phyloP scores from a whole-genome alignment of 2,797 vertebrate species.

The Valencia hispanica region DNA sequence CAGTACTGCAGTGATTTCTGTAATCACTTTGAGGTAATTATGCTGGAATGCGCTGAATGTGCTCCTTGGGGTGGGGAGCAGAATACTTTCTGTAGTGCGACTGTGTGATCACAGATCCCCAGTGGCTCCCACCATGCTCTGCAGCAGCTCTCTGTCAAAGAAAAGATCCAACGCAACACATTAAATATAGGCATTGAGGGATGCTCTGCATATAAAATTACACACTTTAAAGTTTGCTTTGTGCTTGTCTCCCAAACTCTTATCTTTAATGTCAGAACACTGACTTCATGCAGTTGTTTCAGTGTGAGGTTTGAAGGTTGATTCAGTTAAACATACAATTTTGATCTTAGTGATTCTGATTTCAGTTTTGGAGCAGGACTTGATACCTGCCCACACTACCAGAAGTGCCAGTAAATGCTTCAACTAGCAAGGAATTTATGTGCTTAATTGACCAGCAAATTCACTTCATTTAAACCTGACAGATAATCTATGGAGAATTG shows the following conservation, averaged over 20 bases:
- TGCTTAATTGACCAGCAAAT: neutral
- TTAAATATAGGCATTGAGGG: constrained; percentile 62
- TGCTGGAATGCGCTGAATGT: constrained; percentile 73
- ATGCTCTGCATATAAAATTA: constrained; percentile 54
- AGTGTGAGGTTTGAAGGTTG: constrained; percentile 9
- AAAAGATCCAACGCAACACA: constrained; percentile 57
- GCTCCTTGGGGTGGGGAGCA: constrained; percentile 50
- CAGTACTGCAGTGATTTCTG: constrained; percentile 71
- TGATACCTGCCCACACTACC: no score
- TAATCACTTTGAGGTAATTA: constrained; percentile 80
- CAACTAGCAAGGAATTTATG: no score
- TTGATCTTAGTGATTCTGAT: neutral
- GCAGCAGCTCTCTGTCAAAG: constrained; percentile 51
- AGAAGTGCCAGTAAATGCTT: no score
- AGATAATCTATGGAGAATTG: neutral
- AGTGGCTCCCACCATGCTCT: constrained; percentile 45
- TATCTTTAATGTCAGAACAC: constrained; percentile 47
- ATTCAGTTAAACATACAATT: neutral
- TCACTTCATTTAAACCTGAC: no score
- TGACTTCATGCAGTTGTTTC: constrained; percentile 18
- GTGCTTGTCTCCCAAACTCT: constrained; percentile 25
- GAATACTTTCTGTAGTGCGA: constrained; percentile 65
- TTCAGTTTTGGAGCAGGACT: no score
- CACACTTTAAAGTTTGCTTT: constrained; percentile 57
- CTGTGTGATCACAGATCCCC: constrained; percentile 70